Conservation (phyloP, 2,113 vertebrate species). For the Mixornis gularis region DNA sequence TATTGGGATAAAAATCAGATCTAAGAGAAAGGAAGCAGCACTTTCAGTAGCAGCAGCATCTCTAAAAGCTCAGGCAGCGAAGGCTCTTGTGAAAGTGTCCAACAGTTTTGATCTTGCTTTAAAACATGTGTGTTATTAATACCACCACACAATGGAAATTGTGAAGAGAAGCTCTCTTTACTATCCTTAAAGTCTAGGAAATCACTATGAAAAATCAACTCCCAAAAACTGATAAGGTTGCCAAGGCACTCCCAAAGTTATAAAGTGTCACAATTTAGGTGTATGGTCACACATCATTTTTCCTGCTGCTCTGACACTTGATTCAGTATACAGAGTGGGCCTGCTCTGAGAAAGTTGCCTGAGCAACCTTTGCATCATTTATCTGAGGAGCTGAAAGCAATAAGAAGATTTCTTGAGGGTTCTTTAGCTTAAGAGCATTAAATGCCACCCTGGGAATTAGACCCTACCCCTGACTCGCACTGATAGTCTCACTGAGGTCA, state of each 20-base stretch:
- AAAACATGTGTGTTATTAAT: neutral
- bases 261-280: neutral
- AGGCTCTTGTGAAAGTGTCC: neutral
- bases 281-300: neutral
- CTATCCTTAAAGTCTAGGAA: neutral
- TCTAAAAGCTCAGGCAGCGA: neutral
- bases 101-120: neutral
- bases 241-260: neutral
- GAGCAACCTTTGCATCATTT: neutral
- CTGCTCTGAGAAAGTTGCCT: neutral
- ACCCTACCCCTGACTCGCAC: neutral
- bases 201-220: neutral
- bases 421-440: constrained; percentile 29
- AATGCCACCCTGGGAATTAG: neutral
- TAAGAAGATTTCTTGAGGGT: constrained; percentile 27
- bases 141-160: neutral
- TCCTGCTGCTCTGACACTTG: neutral
- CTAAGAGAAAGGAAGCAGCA: neutral
- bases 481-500: neutral
- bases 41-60: neutral
- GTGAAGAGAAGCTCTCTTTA: neutral
- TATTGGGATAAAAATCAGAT: neutral
- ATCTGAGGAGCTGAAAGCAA: neutral
- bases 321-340: neutral
- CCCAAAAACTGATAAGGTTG: neutral